phyloP scores from a whole-genome alignment of 2,797 vertebrate species.

The Meda fulgida region DNA sequence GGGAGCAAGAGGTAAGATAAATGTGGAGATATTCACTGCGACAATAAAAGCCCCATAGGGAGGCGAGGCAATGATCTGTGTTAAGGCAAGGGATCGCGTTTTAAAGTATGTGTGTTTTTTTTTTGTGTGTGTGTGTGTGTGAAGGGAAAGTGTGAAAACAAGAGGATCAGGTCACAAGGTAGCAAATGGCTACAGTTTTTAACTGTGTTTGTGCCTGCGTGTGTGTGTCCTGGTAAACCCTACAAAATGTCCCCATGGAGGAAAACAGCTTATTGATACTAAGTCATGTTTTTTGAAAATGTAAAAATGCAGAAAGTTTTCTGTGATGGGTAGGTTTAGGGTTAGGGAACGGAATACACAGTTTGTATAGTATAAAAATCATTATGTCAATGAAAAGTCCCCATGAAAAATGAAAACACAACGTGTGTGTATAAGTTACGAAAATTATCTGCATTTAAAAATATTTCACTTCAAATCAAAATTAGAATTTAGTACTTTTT shows the following conservation, averaged over 20 bases:
- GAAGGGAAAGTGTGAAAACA: neutral
- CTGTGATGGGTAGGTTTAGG: too few relatives aligned
- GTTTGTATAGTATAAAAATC: neutral
- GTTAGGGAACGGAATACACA: neutral
- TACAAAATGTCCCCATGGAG: too few relatives aligned
- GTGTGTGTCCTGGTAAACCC: neutral
- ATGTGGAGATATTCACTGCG: conserved; percentile 41
- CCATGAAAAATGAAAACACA: neutral
- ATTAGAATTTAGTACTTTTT: neutral
- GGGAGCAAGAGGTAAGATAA: conserved; percentile 36
- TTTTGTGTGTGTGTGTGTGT: too few relatives aligned
- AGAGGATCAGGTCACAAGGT: neutral
- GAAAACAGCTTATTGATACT: too few relatives aligned
- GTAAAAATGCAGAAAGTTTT: neutral
- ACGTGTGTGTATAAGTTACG: neutral
- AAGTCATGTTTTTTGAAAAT: neutral
- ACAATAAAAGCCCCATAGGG: conserved; percentile 43
- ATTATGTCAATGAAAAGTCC: neutral
- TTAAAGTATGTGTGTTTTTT: conserved; percentile 27
- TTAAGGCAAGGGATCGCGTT: conserved; percentile 14
- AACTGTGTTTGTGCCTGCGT: neutral
- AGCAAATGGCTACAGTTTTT: neutral
- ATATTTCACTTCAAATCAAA: neutral
- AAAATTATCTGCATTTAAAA: neutral
- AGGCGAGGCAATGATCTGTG: conserved; percentile 44